Percentiles rank a stretch among this genome's conserved stretches.
Evolutionary conservation across 1,140 invertebrate genomes (phyloP).

Genomic region (Hyles euphorbiae): DNA sequence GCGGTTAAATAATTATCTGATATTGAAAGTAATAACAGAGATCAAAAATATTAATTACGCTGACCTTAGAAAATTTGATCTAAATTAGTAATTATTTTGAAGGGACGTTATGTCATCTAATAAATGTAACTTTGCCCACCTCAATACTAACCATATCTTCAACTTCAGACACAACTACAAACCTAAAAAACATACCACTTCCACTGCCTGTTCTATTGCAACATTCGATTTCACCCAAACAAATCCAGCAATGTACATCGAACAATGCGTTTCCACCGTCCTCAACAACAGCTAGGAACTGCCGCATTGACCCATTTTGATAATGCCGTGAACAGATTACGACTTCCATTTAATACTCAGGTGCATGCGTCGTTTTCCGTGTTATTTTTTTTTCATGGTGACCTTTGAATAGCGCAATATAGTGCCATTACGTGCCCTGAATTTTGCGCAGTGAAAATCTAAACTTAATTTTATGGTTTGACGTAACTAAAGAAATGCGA

Average conservation of each 20-base stretch:
- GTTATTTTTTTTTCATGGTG: conserved; percentile 12
- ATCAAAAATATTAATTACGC: too few relatives aligned
- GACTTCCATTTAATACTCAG: conserved; percentile 55
- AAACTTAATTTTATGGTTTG: neutral
- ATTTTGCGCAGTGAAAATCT: neutral
- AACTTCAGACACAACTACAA: neutral
- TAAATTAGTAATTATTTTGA: too few relatives aligned
- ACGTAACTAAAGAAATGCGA: neutral
- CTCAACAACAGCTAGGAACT: conserved; percentile 22
- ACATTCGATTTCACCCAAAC: neutral
- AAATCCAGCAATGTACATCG: conserved; percentile 20
- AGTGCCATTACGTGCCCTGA: neutral
- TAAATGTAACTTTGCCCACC: too few relatives aligned
- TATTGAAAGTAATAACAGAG: too few relatives aligned
- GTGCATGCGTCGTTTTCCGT: conserved; percentile 38
- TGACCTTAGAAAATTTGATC: too few relatives aligned
- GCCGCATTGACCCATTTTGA: conserved; percentile 70
- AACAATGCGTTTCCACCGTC: conserved; percentile 42
- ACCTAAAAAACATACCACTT: neutral
- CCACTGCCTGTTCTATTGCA: neutral
- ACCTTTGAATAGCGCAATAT: conserved; percentile 2
- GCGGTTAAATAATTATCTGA: too few relatives aligned
- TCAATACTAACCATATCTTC: too few relatives aligned
- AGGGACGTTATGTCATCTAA: too few relatives aligned
- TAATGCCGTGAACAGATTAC: conserved; percentile 62